Evolutionary conservation across 2,113 vertebrate genomes (phyloP), one percentile per base, ranked within the genome.

Genomic region (Pelecanoides urinatrix): DNA sequence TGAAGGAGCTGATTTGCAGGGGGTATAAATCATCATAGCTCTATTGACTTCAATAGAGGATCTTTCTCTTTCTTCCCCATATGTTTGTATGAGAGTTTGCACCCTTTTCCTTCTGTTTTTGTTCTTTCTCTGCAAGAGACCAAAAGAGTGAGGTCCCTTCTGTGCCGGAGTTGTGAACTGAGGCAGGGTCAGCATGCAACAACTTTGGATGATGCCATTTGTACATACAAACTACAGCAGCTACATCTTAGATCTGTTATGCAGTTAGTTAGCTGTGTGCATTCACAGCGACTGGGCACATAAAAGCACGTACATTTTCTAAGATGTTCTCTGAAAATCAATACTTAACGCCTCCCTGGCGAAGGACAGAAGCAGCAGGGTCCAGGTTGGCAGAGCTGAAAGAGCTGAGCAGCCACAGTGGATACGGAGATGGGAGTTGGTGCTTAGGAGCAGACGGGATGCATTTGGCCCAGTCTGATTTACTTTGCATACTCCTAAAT

Each of bases 401-500:
- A 77, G 70, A 67, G 32, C 86, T 63, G 93, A 95, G 87, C 66
- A 75, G 84, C 85, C 77, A 29, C 71, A 32, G 86, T 66, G 74
- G 81, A 38, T 85, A 26, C 56, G 84, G 93, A 93, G 91, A 61
- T 78, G 86, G 52, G 93, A 36, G 55, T 3, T 73, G 90, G 63
- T 71, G 67, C 88, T 55, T 15, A 20, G 75, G 75, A 94, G 82
- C 75, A 86, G 87, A 50, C 7, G 1, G 53, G 78, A 34, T 42
- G 50, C 50, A 14, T 86, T 96, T 93, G 93, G 81, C 67, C 90
- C 55, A 13, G 42, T 55, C 62, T 88, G 92, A 56, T 74, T 80
- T 77, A 55, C 61, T 92, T 65, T 93, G 86, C 65, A 9, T 44
- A 7, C 59, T 89, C 82, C 79, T 92, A 86, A 95, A 81, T 40